These are phyloP conservation scores for Tenthredo livida DNA, from an alignment of 2,888 invertebrate species.

Conservation along the genomic window DNA sequence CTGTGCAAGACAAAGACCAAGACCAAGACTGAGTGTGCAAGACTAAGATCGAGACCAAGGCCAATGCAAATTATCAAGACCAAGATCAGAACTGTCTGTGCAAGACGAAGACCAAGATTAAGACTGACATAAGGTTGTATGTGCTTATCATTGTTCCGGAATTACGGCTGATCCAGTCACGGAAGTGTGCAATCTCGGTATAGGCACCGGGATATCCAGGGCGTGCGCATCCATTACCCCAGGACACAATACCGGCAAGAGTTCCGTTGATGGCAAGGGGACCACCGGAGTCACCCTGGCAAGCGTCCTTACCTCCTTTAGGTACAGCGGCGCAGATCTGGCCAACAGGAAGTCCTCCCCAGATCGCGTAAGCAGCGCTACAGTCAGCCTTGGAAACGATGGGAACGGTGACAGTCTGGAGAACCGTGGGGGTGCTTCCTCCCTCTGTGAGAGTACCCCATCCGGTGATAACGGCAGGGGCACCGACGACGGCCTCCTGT, in stretches of 20 bases:
- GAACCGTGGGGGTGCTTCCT: slow-evolving; percentile 63
- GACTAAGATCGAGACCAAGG: no score
- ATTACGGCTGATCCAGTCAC: slow-evolving; percentile 69
- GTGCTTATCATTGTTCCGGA: neutral
- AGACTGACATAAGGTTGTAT: no score
- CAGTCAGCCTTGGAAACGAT: slow-evolving; percentile 80
- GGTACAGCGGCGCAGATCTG: slow-evolving; percentile 81
- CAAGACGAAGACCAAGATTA: no score
- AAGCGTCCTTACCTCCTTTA: slow-evolving; percentile 79
- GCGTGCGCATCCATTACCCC: slow-evolving; percentile 81
- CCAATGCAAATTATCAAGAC: no score
- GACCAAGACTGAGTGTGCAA: no score
- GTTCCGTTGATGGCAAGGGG: slow-evolving; percentile 64
- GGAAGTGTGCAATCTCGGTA: slow-evolving; percentile 79
- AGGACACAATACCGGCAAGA: slow-evolving; percentile 69
- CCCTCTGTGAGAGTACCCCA: slow-evolving; percentile 67
- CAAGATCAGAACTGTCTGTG: no score
- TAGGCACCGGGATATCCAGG: slow-evolving; percentile 78
- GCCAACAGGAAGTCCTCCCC: slow-evolving; percentile 68
- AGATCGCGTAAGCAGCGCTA: slow-evolving; percentile 76
- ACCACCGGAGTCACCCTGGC: slow-evolving; percentile 72
- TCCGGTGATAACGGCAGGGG: slow-evolving; percentile 64
- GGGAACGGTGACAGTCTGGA: slow-evolving; percentile 81
- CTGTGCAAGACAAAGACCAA: no score
- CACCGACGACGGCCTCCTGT: slow-evolving; percentile 61